These are phyloP conservation scores for Lepidurus apus DNA, from an alignment of 1,140 invertebrate genomes.

Conservation along the genomic window DNA sequence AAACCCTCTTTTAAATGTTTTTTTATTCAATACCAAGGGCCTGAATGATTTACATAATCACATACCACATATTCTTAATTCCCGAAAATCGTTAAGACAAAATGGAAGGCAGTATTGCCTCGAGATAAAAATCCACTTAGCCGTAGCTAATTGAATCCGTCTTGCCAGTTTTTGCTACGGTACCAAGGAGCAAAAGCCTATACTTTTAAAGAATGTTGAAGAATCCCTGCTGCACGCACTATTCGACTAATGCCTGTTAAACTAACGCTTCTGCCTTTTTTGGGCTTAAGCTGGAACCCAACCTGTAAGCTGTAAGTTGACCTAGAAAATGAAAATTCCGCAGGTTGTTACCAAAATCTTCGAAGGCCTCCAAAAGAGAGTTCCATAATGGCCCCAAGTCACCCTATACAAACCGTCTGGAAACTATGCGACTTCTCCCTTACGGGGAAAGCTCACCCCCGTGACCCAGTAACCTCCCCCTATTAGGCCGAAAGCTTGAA, in stretches of 20 bases:
- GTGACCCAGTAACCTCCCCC: conserved; percentile 1
- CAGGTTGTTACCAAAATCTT: neutral
- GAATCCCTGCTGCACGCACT: neutral
- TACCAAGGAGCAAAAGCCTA: neutral
- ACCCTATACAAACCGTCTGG: neutral
- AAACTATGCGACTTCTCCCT: conserved; percentile 4
- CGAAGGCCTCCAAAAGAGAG: neutral
- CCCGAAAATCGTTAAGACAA: neutral
- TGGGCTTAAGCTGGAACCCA: neutral
- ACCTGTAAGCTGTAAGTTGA: neutral
- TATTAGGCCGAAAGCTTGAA: neutral
- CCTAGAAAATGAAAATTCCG: neutral
- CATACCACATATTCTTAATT: no score
- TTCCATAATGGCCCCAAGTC: neutral
- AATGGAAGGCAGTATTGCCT: neutral
- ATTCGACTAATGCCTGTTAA: neutral
- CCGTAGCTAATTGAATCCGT: neutral
- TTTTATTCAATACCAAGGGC: no score
- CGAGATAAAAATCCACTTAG: neutral
- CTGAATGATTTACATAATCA: no score
- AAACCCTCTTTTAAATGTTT: no score
- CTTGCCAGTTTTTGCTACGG: neutral
- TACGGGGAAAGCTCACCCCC: neutral
- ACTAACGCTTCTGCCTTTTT: neutral
- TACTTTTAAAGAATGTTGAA: neutral